Evolutionary conservation across 2,888 invertebrate species (phyloP), one percentile per base, ranked within the genome.

Genomic region (Cephus rjabovi): DNA sequence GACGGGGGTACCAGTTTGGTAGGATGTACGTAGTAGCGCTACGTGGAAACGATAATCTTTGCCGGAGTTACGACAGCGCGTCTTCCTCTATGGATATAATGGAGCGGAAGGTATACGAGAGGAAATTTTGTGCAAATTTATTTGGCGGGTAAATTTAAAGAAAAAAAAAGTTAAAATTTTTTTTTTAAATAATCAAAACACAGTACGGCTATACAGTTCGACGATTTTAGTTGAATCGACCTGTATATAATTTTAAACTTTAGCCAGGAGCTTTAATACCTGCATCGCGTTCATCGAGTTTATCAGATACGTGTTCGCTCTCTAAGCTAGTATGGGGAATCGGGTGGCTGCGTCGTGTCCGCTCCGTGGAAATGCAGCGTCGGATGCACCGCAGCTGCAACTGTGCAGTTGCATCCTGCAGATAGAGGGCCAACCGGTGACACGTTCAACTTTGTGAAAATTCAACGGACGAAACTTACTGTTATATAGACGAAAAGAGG

Each of bases 261-360:
- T 1, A 23, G 9, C 56, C 56, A 4, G 56, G 56, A 2, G 56
- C 40, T 56, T 56, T 1, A 40, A 40, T 33, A 30, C 70, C n/a
- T 23, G n/a, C 11, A 70, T 33, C n/a, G 33, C 31, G n/a, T 33
- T 70, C 33, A 6, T 12, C 31, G 71, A 34, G 71, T 30, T 71
- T 71, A 71, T 71, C 71, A 71, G 30, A 71, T 71, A 71, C 71
- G 71, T 71, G 71, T 71, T 71, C 11, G 71, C 56, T 23, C 6
- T 23, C 23, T 23, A 2, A 56, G 56, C 23, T 0, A 56, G 23
- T 23, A 6, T 23, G 56, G 23, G 56, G 4, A 56, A 56, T 56
- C 56, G 23, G 56, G 56, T 56, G 23, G 56, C 56, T 56, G 6
- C 23, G 56, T 56, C 9, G 56, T 23, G 23, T 56, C 9, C 23